Percentiles rank a stretch among this genome's conserved stretches.
Conservation (phyloP, 2,888 invertebrate species). For the Odontocerum albicorne region DNA sequence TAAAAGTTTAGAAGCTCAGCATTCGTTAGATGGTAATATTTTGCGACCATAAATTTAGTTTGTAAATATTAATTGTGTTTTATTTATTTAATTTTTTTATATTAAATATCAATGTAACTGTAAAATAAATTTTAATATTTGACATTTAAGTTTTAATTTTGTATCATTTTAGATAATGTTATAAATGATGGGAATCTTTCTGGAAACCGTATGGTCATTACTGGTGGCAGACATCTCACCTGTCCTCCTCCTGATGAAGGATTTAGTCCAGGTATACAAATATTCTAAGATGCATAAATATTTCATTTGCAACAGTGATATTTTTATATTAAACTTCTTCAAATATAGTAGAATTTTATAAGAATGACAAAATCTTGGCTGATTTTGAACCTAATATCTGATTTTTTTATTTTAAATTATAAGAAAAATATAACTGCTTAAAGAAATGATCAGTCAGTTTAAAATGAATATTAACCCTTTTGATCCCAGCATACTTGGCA, state of each 20-base stretch:
- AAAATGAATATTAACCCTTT: too few relatives aligned
- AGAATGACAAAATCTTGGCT: too few relatives aligned
- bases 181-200: constrained; percentile 64
- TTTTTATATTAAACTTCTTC: too few relatives aligned
- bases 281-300: too few relatives aligned
- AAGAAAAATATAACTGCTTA: too few relatives aligned
- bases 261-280: constrained; percentile 52
- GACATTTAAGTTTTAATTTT: constrained; percentile 25
- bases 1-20: constrained; percentile 52
- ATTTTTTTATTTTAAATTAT: too few relatives aligned
- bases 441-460: too few relatives aligned
- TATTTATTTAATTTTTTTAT: not conserved
- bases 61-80: not conserved
- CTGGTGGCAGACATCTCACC: constrained; percentile 78
- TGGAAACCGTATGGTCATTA: constrained; percentile 75
- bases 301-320: too few relatives aligned
- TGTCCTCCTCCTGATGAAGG: constrained; percentile 74
- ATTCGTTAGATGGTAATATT: constrained; percentile 48
- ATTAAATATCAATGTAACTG: not conserved
- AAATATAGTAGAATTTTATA: too few relatives aligned
- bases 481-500: too few relatives aligned
- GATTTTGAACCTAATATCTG: too few relatives aligned
- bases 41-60: not conserved
- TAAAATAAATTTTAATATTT: not conserved
- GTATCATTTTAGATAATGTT: constrained; percentile 52